Conservation (phyloP, 2,888 invertebrate species). For the Hirtodrosophila cameraria region DNA sequence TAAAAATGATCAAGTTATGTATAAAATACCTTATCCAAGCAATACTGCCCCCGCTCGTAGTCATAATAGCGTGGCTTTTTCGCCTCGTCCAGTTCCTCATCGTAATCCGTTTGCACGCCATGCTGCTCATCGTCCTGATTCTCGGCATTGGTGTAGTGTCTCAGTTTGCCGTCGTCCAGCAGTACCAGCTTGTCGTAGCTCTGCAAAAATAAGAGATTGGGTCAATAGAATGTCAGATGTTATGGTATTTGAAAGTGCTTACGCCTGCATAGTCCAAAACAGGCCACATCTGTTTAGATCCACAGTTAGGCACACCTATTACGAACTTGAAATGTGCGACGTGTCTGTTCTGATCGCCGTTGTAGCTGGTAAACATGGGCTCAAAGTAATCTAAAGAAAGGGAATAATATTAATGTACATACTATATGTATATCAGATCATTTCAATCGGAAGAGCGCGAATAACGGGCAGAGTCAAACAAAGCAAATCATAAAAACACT, state of each 20-base stretch:
- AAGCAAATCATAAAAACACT: conserved; percentile 43
- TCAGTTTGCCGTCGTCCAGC: conserved; percentile 88
- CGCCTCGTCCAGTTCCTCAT: conserved; percentile 84
- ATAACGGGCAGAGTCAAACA: conserved; percentile 30
- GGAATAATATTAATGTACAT: conserved; percentile 2
- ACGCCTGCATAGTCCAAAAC: conserved; percentile 86
- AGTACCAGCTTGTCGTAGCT: conserved; percentile 86
- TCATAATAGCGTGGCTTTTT: conserved; percentile 87
- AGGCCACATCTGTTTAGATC: conserved; percentile 88
- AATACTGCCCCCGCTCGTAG: conserved; percentile 90
- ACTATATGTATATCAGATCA: neutral
- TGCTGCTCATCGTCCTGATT: conserved; percentile 77
- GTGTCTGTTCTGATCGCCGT: conserved; percentile 86
- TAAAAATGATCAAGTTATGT: neutral
- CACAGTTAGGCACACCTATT: conserved; percentile 89
- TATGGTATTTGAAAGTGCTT: conserved; percentile 23
- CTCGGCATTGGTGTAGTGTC: conserved; percentile 89
- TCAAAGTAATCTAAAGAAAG: conserved; percentile 82
- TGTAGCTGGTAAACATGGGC: conserved; percentile 88
- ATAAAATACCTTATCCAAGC: conserved; percentile 89
- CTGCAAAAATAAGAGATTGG: conserved; percentile 75
- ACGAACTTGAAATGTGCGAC: conserved; percentile 86
- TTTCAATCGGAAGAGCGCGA: conserved; percentile 14
- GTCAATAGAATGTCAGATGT: neutral
- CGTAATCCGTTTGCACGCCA: conserved; percentile 80